Conservation (phyloP, 2,113 vertebrate genomes). For the Sander vitreus region DNA sequence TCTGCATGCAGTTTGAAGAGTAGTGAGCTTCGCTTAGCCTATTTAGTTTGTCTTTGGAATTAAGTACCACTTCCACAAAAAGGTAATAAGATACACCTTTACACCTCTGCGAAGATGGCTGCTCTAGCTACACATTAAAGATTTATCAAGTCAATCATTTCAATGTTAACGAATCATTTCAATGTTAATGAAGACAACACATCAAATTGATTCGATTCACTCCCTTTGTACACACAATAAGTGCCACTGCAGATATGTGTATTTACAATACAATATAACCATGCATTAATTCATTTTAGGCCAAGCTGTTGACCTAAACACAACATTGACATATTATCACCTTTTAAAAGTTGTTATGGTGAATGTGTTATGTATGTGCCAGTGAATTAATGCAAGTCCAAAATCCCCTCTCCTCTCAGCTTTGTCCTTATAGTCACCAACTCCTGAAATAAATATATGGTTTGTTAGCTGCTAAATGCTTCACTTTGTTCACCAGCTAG, state of each 20-base stretch:
- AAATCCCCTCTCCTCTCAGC: not conserved
- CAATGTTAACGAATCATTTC: not conserved
- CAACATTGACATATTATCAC: not conserved
- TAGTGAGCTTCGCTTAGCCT: not conserved
- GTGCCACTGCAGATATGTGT: not conserved
- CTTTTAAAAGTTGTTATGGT: not conserved
- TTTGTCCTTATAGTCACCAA: not conserved
- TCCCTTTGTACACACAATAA: constrained; percentile 1
- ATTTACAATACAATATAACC: not conserved
- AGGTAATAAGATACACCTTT: not conserved
- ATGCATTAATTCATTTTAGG: not conserved
- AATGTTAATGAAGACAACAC: not conserved
- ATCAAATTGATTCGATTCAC: not conserved
- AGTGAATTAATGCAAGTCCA: not conserved
- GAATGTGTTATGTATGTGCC: not conserved
- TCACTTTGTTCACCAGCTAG: not conserved
- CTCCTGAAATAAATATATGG: not conserved
- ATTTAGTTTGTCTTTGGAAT: not conserved
- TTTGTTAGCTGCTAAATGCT: not conserved
- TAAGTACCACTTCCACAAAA: not conserved
- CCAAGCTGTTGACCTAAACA: not conserved
- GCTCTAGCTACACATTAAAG: not conserved
- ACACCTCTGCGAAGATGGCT: not conserved
- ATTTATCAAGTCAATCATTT: constrained; percentile 7
- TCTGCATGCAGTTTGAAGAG: not conserved